Evolutionary conservation across 2,113 vertebrate species (phyloP).

Genomic region (Hemiprocne comata): DNA sequence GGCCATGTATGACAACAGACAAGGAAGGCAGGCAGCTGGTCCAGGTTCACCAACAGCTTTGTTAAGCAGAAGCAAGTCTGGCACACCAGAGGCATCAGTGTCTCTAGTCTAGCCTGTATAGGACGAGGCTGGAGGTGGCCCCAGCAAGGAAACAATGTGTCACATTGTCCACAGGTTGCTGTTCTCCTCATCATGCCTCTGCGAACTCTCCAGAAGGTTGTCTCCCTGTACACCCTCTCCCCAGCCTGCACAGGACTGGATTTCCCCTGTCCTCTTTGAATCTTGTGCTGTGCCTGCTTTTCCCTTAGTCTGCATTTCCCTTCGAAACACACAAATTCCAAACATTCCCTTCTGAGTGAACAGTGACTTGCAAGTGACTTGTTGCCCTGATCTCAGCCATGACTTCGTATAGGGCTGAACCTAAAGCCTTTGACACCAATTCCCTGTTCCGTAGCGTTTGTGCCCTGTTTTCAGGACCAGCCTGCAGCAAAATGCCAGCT

Average conservation of each 20-base stretch:
- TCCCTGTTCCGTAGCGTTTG: fast-evolving
- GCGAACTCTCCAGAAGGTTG: not conserved
- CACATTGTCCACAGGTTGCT: not conserved
- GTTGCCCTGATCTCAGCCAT: not conserved
- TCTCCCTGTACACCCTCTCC: not conserved
- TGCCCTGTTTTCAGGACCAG: not conserved
- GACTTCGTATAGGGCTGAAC: not conserved
- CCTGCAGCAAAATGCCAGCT: not conserved
- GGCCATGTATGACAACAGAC: not conserved
- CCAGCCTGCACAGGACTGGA: not conserved
- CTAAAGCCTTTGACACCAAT: not conserved
- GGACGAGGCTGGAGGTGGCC: not conserved
- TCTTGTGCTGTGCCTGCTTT: not conserved
- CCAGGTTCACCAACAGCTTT: not conserved
- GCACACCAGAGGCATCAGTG: not conserved
- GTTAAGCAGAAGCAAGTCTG: not conserved
- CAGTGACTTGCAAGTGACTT: not conserved
- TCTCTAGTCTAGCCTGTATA: not conserved
- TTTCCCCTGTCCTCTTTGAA: not conserved
- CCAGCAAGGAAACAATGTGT: not conserved
- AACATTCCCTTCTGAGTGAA: not conserved
- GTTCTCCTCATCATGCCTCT: fast-evolving
- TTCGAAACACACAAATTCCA: not conserved
- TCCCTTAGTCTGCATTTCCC: not conserved
- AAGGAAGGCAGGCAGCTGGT: not conserved